phyloP scores from a whole-genome alignment of 2,888 invertebrate genomes.

The Cancer borealis region DNA sequence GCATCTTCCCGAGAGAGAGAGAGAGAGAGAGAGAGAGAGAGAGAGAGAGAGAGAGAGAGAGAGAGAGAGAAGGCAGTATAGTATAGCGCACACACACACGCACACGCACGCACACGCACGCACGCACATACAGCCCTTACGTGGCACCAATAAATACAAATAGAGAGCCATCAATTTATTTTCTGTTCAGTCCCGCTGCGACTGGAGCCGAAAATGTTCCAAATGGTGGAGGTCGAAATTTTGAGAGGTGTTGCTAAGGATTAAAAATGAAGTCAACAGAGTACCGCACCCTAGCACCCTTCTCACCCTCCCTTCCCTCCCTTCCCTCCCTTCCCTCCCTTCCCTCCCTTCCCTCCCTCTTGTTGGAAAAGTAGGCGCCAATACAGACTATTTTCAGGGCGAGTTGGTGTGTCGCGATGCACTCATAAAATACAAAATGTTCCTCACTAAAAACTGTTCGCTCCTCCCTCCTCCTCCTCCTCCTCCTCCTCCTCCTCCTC shows the following conservation, averaged over 20 bases:
- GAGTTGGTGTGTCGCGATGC: neutral
- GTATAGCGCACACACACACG: neutral
- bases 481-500: neutral
- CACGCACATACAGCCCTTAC: neutral
- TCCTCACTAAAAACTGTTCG: neutral
- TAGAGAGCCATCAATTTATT: slow-evolving; percentile 2
- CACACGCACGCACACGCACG: neutral
- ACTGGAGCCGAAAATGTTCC: slow-evolving; percentile 13
- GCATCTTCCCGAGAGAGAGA: neutral
- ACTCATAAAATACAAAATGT: slow-evolving; percentile 5
- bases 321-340: neutral
- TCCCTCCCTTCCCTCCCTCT: neutral
- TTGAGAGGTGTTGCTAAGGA: slow-evolving; percentile 9
- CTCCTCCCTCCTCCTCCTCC: neutral
- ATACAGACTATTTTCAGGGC: neutral
- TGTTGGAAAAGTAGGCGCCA: neutral
- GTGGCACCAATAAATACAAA: slow-evolving; percentile 31
- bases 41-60: slow-evolving; percentile 44
- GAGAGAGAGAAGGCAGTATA: slow-evolving; percentile 3
- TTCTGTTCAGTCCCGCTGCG: neutral
- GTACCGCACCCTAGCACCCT: slow-evolving; percentile 1
- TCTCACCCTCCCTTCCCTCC: too few species aligned
- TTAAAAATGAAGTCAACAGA: slow-evolving; percentile 29
- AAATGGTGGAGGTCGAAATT: slow-evolving; percentile 30
- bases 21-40: slow-evolving; percentile 21